Evolutionary conservation across 2,888 invertebrate species (phyloP).

Genomic region (Mesorhabditis spiculigera): DNA sequence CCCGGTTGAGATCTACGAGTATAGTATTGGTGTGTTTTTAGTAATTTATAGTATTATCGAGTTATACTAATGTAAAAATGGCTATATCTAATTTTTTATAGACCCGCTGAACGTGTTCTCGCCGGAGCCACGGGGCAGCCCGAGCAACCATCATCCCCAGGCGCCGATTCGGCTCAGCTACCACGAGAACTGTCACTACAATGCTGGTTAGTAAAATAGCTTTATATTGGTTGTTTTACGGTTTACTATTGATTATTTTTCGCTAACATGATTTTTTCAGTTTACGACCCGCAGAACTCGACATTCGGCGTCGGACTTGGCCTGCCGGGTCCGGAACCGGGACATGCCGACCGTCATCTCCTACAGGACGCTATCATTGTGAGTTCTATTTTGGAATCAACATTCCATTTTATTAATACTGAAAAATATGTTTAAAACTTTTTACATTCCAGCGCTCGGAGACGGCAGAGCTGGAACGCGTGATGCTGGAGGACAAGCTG

Average conservation of each 20-base stretch:
- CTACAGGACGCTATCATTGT: slow-evolving; percentile 35
- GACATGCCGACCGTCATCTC: slow-evolving; percentile 45
- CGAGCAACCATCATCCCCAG: slow-evolving; percentile 32
- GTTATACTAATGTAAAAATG: neutral
- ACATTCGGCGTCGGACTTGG: slow-evolving; percentile 79
- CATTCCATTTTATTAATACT: slow-evolving; percentile 66
- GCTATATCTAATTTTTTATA: slow-evolving; percentile 12
- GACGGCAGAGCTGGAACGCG: slow-evolving; percentile 15
- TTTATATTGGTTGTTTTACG: slow-evolving; percentile 9
- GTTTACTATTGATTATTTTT: neutral
- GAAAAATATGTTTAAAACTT: neutral
- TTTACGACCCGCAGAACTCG: slow-evolving; percentile 77
- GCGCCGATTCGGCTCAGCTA: slow-evolving; percentile 78
- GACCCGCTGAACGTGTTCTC: slow-evolving; percentile 81
- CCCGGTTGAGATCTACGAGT: slow-evolving; percentile 80
- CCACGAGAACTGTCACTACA: slow-evolving; percentile 81
- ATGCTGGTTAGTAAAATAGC: slow-evolving; percentile 64
- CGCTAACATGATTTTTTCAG: slow-evolving; percentile 49
- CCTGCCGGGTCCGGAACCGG: slow-evolving; percentile 65
- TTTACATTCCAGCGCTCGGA: slow-evolving; percentile 10
- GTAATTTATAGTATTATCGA: neutral
- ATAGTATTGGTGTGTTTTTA: slow-evolving; percentile 68
- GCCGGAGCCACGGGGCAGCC: slow-evolving; percentile 59
- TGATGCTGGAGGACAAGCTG: slow-evolving; percentile 82
- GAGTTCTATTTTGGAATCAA: slow-evolving; percentile 78